Conservation (phyloP, 1,140 invertebrate genomes). For the Acromyrmex heyeri region DNA sequence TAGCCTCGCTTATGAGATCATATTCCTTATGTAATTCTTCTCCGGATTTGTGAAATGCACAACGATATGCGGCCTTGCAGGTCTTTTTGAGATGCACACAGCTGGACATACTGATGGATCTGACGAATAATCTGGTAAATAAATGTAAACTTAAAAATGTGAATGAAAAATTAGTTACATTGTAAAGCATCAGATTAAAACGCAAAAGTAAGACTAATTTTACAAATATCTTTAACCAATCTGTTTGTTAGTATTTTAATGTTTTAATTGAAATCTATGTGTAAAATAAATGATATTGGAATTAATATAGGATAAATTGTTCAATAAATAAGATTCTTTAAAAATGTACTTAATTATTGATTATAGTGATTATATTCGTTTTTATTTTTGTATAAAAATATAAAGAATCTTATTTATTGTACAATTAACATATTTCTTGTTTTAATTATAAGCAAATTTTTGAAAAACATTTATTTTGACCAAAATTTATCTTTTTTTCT, state of each 20-base stretch:
- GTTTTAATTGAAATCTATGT: not conserved
- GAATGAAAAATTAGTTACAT: not conserved
- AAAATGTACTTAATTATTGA: not conserved
- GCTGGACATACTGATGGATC: conserved; percentile 36
- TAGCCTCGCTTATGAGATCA: conserved; percentile 56
- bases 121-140: conserved; percentile 50
- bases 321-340: not conserved
- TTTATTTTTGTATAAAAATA: not conserved
- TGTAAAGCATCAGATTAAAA: conserved; percentile 32
- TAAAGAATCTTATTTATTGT: not conserved
- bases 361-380: not conserved
- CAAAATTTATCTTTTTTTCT: not conserved
- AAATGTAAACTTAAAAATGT: not conserved
- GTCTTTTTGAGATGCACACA: conserved; percentile 44
- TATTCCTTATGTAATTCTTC: conserved; percentile 50
- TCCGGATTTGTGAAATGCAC: conserved; percentile 45
- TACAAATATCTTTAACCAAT: not conserved
- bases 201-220: conserved; percentile 21
- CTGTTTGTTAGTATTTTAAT: not conserved
- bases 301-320: not conserved
- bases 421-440: not conserved
- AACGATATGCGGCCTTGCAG: conserved; percentile 43
- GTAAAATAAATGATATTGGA: not conserved
- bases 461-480: not conserved
- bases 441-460: not conserved